Conservation (phyloP, 1,140 invertebrate genomes). For the Heliothis virescens region DNA sequence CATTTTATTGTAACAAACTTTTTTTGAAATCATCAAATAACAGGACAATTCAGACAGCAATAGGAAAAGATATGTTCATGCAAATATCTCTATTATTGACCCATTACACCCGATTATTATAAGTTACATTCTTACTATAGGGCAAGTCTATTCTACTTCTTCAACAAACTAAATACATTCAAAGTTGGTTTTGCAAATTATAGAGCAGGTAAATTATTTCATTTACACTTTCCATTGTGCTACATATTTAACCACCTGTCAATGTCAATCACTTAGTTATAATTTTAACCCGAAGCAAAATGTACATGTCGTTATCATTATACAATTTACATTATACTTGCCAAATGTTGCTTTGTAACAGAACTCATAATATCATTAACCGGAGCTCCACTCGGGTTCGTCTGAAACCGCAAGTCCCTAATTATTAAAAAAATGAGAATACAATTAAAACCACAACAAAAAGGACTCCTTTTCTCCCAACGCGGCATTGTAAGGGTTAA, state of each 20-base stretch:
- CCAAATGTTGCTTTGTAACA: slow-evolving; percentile 65
- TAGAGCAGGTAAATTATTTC: neutral
- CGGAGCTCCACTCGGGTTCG: slow-evolving; percentile 55
- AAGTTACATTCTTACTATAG: too few species aligned
- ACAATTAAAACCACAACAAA: slow-evolving; percentile 75
- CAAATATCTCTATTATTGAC: too few species aligned
- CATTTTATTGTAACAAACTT: too few species aligned
- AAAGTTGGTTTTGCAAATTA: slow-evolving; percentile 34
- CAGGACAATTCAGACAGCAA: too few species aligned
- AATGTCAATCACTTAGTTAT: slow-evolving; percentile 18
- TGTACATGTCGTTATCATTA: slow-evolving; percentile 9
- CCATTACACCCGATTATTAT: too few species aligned
- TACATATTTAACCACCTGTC: slow-evolving; percentile 13
- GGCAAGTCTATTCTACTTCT: neutral
- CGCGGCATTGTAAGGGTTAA: slow-evolving; percentile 59
- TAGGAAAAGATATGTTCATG: too few species aligned
- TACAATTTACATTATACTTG: slow-evolving; percentile 43
- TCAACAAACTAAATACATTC: neutral
- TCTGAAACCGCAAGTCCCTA: slow-evolving; percentile 62
- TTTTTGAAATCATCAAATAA: too few species aligned
- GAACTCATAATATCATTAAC: slow-evolving; percentile 63
- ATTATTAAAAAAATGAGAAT: slow-evolving; percentile 63
- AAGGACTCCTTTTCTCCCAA: slow-evolving; percentile 57
- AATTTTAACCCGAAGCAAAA: slow-evolving; percentile 38
- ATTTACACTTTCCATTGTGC: neutral